Base-by-base conservation (phyloP, 2,797 vertebrate species). In the Huso huso region DNA sequence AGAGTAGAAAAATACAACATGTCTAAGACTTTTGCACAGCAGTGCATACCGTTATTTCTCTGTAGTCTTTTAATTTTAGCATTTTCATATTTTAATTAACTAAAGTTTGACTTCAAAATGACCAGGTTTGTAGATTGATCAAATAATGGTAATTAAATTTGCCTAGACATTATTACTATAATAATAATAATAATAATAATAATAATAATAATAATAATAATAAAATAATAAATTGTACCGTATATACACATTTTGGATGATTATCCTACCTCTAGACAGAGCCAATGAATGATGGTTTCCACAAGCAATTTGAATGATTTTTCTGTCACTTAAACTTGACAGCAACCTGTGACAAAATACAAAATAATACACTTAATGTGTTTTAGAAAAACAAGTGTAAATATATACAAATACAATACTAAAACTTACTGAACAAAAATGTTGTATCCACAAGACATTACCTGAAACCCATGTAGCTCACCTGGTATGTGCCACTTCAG, bases 381-480 rank as follows among this genome's bases (percentile, higher is more conserved):
- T 12, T 58, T 58, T 58, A 12, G 8, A 53, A 58, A 8, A 58
- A 58, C 13, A 58, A 58, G 13, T n/a, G 6, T 12, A n/a, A 58
- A 58, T 13, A 3, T n/a, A 6, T 58, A 11, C 12, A 53, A 53
- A 3, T 53, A 53, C 51, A 53, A 53, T 12, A 53, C 8, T 65
- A 9, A 48, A 48, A 15, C 11, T 57, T 48, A 6, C 61, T 51
- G 51, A 18, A 51, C 48, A 11, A n/a, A 57, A 6, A 11, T 59
- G 11, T 48, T 61, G 8, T 6, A 0, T 11, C 2, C 8, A 12
- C 10, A 6, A 13, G 2, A 7, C 50, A 10, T 60, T 69, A 79
- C 78, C 74, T 6, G 73, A 72, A 12, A 7, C 63, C 59, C 58
- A 10, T 4, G 1, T 37, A 86, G 84, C 77, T 79, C 64, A 59